Percentiles rank a stretch among this genome's conserved stretches.
Evolutionary conservation across 2,797 vertebrate genomes (phyloP).

Genomic region (Crenichthys baileyi): DNA sequence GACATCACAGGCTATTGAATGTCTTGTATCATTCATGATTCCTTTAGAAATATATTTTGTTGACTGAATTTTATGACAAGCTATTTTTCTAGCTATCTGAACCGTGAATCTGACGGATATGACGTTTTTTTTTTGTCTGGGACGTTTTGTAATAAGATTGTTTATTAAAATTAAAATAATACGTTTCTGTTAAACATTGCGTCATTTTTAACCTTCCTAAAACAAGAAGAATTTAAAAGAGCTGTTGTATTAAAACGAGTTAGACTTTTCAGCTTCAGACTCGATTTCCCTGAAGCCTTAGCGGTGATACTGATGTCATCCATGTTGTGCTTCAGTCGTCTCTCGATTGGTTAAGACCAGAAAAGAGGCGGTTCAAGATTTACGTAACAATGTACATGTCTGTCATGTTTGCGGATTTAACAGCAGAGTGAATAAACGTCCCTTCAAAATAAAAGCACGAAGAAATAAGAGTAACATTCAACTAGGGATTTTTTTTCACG

Average conservation of each 20-base stretch:
- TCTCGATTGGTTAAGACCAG: constrained; percentile 43
- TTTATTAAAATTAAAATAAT: constrained; percentile 52
- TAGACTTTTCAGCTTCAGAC: constrained; percentile 6
- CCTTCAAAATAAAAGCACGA: constrained; percentile 14
- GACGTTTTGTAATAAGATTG: constrained; percentile 28
- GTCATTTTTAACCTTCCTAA: not conserved
- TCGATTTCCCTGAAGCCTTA: constrained; percentile 34
- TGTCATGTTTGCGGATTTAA: constrained; percentile 8
- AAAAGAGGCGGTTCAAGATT: constrained; percentile 25
- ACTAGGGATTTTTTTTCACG: not conserved
- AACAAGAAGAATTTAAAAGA: not conserved
- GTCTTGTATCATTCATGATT: constrained; percentile 9
- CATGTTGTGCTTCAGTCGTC: rapidly evolving
- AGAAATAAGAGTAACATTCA: not conserved
- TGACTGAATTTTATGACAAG: constrained; percentile 23
- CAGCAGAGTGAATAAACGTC: not conserved
- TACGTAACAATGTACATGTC: constrained; percentile 20
- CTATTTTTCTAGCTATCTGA: constrained; percentile 30
- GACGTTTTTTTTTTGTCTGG: constrained; percentile 32
- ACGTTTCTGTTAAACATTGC: constrained; percentile 1
- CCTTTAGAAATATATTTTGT: constrained; percentile 25
- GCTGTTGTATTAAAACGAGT: not conserved
- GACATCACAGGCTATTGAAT: constrained; percentile 14
- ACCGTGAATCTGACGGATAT: constrained; percentile 21
- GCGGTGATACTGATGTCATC: not conserved